phyloP scores from a whole-genome alignment of 2,797 vertebrate species.

The Phoeniculus purpureus region DNA sequence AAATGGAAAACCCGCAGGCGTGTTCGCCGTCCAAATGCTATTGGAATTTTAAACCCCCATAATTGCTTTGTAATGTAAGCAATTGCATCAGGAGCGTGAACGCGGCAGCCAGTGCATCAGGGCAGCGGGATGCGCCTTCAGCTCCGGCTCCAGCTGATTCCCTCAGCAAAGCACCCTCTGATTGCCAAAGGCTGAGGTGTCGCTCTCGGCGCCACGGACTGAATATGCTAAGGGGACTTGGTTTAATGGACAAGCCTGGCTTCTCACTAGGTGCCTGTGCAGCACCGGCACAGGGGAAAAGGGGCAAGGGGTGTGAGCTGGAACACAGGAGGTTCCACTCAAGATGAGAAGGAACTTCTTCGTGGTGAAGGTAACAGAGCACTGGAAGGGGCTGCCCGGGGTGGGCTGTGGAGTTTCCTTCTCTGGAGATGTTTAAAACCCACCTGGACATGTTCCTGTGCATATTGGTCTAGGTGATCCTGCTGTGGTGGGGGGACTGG shows the following conservation, averaged over 20 bases:
- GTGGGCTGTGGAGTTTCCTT: no score
- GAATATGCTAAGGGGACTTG: background rate
- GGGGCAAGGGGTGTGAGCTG: no score
- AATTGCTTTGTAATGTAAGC: slow-evolving; percentile 59
- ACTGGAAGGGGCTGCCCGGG: background rate
- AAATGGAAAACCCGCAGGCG: slow-evolving; percentile 14
- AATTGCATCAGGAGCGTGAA: slow-evolving; percentile 20
- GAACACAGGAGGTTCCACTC: no score
- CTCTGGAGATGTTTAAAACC: no score
- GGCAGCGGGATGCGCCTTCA: background rate
- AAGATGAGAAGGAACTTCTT: no score
- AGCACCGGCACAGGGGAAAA: background rate
- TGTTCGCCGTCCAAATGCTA: background rate
- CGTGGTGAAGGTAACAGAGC: no score
- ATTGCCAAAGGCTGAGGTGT: background rate
- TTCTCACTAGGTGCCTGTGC: background rate
- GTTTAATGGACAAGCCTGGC: background rate
- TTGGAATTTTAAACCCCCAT: slow-evolving; percentile 48
- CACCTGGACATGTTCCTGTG: no score
- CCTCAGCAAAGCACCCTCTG: background rate
- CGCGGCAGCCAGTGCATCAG: background rate
- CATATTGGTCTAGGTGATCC: no score
- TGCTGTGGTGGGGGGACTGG: no score
- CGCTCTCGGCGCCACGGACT: background rate
- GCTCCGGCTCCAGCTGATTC: background rate